Percentiles rank a stretch among this genome's conserved stretches.
Conservation (phyloP, 2,888 invertebrate genomes). For the Scaptomyza cyrtandrae region DNA sequence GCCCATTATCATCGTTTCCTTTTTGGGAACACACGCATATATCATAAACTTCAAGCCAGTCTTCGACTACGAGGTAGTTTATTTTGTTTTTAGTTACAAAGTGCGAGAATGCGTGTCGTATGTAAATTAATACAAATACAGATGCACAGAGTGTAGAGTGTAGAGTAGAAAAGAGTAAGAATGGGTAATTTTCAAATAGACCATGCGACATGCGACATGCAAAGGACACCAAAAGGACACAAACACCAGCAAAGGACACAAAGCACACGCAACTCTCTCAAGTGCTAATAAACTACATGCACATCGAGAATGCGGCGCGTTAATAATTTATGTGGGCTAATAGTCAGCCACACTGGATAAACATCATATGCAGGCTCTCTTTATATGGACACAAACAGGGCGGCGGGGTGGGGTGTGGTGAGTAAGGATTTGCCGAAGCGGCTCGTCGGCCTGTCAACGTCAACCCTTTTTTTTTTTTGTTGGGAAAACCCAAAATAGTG, state of each 20-base stretch:
- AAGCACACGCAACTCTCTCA: conserved; percentile 53
- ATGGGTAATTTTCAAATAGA: conserved; percentile 51
- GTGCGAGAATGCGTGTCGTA: conserved; percentile 78
- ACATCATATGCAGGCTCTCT: conserved; percentile 69
- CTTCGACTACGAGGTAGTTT: neutral
- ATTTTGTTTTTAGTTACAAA: conserved; percentile 29
- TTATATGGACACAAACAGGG: neutral
- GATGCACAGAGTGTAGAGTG: conserved; percentile 25
- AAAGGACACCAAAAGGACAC: conserved; percentile 76
- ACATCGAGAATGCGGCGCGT: conserved; percentile 64
- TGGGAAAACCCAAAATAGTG: conserved; percentile 37
- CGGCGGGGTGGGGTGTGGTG: too few relatives aligned
- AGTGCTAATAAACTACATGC: conserved; percentile 81
- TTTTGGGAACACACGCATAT: conserved; percentile 57
- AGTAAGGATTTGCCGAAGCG: too few relatives aligned
- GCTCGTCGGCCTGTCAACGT: conserved; percentile 60
- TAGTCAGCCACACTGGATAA: conserved; percentile 56
- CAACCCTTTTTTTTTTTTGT: conserved; percentile 68
- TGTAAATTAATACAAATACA: conserved; percentile 74
- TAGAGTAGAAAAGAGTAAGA: conserved; percentile 10
- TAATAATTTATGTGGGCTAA: conserved; percentile 77
- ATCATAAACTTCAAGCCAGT: conserved; percentile 48
- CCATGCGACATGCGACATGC: conserved; percentile 59
- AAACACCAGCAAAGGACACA: neutral
- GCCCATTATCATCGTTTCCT: conserved; percentile 13